Evolutionary conservation across 2,888 invertebrate species (phyloP).

Genomic region (Caradrina kadenii): DNA sequence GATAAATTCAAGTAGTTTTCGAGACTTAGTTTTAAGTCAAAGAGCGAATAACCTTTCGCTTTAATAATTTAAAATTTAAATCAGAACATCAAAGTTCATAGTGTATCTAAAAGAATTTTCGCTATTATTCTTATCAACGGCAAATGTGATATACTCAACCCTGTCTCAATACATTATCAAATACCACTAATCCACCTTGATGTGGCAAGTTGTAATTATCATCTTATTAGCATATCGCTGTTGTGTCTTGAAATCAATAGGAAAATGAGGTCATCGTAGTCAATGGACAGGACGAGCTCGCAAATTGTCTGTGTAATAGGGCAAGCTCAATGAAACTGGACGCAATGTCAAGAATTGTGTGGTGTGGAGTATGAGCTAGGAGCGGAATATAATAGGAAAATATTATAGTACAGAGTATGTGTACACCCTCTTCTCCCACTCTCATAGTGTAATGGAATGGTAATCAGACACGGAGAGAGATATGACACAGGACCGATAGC

Average conservation of each 20-base stretch:
- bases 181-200: slow-evolving; percentile 63
- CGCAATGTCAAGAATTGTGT: slow-evolving; percentile 68
- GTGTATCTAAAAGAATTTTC: not conserved
- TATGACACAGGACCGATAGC: no score
- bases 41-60: not conserved
- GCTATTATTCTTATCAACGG: slow-evolving; percentile 5
- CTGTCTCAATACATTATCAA: slow-evolving; percentile 23
- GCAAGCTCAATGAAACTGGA: slow-evolving; percentile 65
- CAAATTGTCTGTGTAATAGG: slow-evolving; percentile 56
- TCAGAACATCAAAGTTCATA: not conserved
- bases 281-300: slow-evolving; percentile 49
- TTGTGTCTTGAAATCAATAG: slow-evolving; percentile 50
- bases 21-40: not conserved
- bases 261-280: slow-evolving; percentile 56
- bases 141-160: slow-evolving; percentile 11
- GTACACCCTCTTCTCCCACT: no score
- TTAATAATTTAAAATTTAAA: not conserved
- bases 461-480: no score
- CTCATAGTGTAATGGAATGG: no score
- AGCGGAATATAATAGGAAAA: slow-evolving; percentile 3
- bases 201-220: slow-evolving; percentile 47
- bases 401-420: no score
- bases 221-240: slow-evolving; percentile 58
- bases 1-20: not conserved
- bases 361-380: not conserved